A percentile compares a stretch with the other conserved stretches of the same genome.
Evolutionary conservation across 1,140 invertebrate species (phyloP).

Genomic region (Lasaia peninsularis): DNA sequence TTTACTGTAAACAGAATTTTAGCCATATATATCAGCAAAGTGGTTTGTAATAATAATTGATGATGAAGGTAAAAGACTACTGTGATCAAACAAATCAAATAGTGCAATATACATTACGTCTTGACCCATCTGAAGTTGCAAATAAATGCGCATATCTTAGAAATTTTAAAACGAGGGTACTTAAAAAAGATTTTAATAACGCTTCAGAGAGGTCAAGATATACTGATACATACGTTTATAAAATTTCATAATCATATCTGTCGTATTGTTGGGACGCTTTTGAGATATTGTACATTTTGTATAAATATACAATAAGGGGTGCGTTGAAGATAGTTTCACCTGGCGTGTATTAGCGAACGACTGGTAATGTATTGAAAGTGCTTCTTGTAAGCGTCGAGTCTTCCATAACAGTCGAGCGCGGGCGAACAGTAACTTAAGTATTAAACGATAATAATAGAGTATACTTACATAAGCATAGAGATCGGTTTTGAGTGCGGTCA

Average conservation of each 20-base stretch:
- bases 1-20: no score
- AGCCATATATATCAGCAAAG: no score
- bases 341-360: slow-evolving; percentile 61
- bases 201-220: neutral
- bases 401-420: slow-evolving; percentile 73
- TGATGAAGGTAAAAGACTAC: neutral
- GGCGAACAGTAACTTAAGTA: slow-evolving; percentile 68
- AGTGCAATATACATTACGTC: neutral
- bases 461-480: slow-evolving; percentile 67
- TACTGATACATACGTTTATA: neutral
- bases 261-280: slow-evolving; percentile 58
- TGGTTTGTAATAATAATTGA: neutral
- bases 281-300: slow-evolving; percentile 73
- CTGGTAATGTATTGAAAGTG: slow-evolving; percentile 67
- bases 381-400: slow-evolving; percentile 74
- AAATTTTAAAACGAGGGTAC: neutral
- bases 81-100: slow-evolving; percentile 7
- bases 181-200: no score
- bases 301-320: slow-evolving; percentile 69
- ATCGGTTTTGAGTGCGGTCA: slow-evolving; percentile 40
- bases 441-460: slow-evolving; percentile 75
- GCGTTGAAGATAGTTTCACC: slow-evolving; percentile 56
- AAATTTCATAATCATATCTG: slow-evolving; percentile 33
- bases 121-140: neutral
- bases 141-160: neutral